Conservation (phyloP, 2,888 invertebrate genomes). For the Octodonta nipae region DNA sequence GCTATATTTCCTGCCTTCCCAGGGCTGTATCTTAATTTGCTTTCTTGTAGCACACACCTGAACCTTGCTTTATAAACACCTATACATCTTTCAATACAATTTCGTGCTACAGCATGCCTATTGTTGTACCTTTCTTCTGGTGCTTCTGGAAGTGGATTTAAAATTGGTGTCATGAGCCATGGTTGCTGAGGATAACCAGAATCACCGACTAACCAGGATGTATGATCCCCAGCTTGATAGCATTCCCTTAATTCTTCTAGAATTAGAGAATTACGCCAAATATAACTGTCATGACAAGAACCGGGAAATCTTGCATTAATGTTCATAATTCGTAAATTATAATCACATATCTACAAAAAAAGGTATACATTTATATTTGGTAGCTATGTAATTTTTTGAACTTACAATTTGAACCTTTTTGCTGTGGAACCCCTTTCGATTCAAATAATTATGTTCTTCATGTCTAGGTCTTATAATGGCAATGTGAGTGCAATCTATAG, state of each 20-base stretch:
- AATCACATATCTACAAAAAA: conserved; percentile 3
- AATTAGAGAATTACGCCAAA: conserved; percentile 1
- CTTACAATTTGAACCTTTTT: conserved; percentile 2
- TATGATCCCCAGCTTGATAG: neutral
- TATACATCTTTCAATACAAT: conserved; percentile 3
- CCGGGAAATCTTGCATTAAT: conserved; percentile 3
- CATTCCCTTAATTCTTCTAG: neutral
- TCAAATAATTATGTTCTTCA: conserved; percentile 1
- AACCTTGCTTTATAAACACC: neutral
- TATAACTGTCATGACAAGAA: too few species aligned
- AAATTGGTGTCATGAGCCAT: conserved; percentile 9
- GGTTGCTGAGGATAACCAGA: conserved; percentile 8
- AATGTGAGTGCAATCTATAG: neutral
- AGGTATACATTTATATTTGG: neutral
- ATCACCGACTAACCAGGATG: conserved; percentile 5
- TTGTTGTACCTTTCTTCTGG: conserved; percentile 6
- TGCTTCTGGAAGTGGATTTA: conserved; percentile 4
- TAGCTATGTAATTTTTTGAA: neutral
- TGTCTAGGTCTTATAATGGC: neutral
- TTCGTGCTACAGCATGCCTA: conserved; percentile 6
- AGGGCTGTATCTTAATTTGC: neutral
- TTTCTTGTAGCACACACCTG: neutral
- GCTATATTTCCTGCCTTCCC: neutral
- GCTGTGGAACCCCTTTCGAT: neutral
- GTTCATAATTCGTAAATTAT: neutral